These are phyloP conservation scores for Megamerina dolium DNA, from an alignment of 2,888 invertebrate species.

Conservation along the genomic window DNA sequence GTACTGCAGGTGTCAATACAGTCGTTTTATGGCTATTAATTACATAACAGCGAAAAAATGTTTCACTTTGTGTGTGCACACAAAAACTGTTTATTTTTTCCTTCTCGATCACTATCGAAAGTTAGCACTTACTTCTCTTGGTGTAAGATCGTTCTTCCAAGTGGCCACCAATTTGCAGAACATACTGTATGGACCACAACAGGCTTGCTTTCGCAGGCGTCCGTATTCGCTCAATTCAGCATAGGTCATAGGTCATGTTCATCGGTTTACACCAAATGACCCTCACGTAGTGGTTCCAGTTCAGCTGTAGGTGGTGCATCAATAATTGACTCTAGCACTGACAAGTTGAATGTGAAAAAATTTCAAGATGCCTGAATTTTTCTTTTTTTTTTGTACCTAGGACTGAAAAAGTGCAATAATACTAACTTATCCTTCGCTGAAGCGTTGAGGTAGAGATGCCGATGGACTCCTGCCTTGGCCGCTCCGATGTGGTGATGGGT, in stretches of 20 bases:
- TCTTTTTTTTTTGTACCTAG: too few species aligned
- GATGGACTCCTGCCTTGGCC: too few species aligned
- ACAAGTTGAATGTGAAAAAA: slow-evolving; percentile 58
- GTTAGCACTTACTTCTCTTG: slow-evolving; percentile 77
- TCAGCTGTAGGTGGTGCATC: slow-evolving; percentile 93
- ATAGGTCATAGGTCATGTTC: slow-evolving; percentile 97
- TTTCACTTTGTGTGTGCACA: slow-evolving; percentile 61
- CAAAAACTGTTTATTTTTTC: background rate
- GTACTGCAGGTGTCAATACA: slow-evolving; percentile 89
- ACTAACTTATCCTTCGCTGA: too few species aligned
- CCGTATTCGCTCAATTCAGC: slow-evolving; percentile 86
- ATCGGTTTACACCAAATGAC: slow-evolving; percentile 81
- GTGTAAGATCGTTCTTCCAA: slow-evolving; percentile 72
- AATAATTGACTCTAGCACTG: slow-evolving; percentile 72
- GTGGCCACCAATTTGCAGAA: slow-evolving; percentile 81
- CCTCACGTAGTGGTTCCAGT: slow-evolving; percentile 80
- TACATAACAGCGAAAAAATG: slow-evolving; percentile 91
- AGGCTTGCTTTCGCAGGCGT: slow-evolving; percentile 70
- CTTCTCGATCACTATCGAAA: background rate
- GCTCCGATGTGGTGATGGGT: too few species aligned
- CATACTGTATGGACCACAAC: slow-evolving; percentile 94
- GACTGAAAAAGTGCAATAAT: too few species aligned
- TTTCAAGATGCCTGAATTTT: background rate
- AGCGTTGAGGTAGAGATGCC: too few species aligned
- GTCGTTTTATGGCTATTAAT: slow-evolving; percentile 99